Conservation (phyloP, 2,797 vertebrate genomes). For the Enteromius viviparus region DNA sequence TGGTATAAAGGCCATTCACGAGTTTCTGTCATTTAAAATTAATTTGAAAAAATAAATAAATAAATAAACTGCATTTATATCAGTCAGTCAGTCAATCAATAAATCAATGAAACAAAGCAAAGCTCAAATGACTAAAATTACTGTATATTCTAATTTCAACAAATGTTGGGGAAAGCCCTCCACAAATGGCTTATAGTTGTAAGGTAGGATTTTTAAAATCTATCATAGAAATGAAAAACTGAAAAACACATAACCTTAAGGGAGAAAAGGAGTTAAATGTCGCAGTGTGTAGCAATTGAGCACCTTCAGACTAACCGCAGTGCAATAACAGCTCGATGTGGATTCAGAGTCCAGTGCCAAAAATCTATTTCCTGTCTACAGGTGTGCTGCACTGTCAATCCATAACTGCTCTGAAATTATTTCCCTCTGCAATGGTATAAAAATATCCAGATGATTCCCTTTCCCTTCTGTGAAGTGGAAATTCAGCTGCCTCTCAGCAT, state of each 20-base stretch:
- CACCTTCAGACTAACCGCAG: not conserved
- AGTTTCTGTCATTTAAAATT: not conserved
- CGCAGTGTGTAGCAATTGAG: not conserved
- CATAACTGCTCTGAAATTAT: constrained; percentile 22
- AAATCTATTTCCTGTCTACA: constrained; percentile 21
- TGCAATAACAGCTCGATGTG: constrained; percentile 3
- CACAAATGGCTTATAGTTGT: not conserved
- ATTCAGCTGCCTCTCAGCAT: constrained; percentile 30
- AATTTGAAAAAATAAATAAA: no score
- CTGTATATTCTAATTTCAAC: not conserved
- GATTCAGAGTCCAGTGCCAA: constrained; percentile 5
- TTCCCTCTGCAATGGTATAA: constrained; percentile 13
- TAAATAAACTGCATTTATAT: not conserved
- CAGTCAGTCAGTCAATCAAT: no score
- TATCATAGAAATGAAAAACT: not conserved
- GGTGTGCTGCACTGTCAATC: constrained; percentile 21
- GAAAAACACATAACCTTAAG: no score
- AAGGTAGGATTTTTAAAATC: not conserved
- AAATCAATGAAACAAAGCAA: no score
- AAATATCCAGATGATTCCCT: constrained; percentile 46
- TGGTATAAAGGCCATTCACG: not conserved
- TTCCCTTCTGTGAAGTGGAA: constrained; percentile 37
- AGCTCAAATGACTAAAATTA: not conserved
- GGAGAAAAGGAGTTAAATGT: not conserved
- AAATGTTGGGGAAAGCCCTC: not conserved